Percentiles rank a stretch among this genome's conserved stretches.
phyloP scores from a whole-genome alignment of 2,797 vertebrate genomes.

The Xyrichtys novacula region DNA sequence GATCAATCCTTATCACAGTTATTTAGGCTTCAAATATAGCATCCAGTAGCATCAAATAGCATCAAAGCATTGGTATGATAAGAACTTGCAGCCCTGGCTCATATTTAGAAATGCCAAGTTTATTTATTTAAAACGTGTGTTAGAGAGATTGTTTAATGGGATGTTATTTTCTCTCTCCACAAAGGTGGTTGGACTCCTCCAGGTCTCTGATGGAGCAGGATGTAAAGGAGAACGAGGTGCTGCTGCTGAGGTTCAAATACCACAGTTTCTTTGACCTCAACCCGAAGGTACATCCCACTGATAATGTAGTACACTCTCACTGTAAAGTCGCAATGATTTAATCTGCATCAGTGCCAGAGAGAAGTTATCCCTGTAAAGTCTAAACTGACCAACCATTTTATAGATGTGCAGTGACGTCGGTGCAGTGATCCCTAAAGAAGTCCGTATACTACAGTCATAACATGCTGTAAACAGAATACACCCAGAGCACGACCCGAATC shows the following conservation, averaged over 20 bases:
- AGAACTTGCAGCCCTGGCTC: too few species aligned
- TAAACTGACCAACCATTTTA: too few species aligned
- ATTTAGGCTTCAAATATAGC: too few species aligned
- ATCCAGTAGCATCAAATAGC: too few species aligned
- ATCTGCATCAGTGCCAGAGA: neutral
- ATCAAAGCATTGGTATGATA: too few species aligned
- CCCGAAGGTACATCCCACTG: conserved; percentile 90
- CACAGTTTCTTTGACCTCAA: conserved; percentile 99
- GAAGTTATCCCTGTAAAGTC: neutral
- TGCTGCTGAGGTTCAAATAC: conserved; percentile 98
- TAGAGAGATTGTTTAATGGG: neutral
- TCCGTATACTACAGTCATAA: neutral
- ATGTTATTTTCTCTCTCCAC: neutral
- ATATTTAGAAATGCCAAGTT: too few species aligned
- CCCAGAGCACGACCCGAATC: neutral
- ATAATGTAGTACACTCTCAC: neutral
- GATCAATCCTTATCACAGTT: too few species aligned
- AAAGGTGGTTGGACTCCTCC: conserved; percentile 97
- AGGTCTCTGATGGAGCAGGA: conserved; percentile 99
- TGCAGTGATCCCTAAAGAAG: neutral
- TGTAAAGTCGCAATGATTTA: neutral
- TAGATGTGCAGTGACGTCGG: neutral
- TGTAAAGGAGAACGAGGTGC: conserved; percentile 97
- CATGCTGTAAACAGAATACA: neutral
- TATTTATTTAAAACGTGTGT: too few species aligned